Evolutionary conservation across 1,140 invertebrate genomes (phyloP), one percentile per base, ranked within the genome.

Genomic region (Drosophila suzukii): DNA sequence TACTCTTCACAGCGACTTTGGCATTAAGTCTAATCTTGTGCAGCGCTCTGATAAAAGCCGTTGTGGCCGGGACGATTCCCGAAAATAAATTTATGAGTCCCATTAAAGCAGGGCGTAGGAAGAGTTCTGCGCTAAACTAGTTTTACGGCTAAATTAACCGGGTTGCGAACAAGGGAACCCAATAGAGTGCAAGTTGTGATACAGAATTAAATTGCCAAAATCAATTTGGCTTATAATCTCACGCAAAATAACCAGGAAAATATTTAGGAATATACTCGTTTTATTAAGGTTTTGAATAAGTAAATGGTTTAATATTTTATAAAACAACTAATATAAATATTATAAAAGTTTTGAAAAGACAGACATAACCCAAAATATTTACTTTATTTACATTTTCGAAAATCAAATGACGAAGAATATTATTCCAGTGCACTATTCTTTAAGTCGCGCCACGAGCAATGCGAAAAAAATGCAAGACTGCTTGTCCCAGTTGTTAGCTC

Each of bases 1-100:
- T 12, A 41, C 55, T 68, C 43, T 76, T 38, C 30, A 4, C 1
- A 55, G 34, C 32, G 47, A 38, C 20, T 56, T 59, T 44, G 54
- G 13, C 47, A 32, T 36, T 8, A 12, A 27, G n/a, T 3, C 32
- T 36, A 10, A 20, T 44, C 53, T 50, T 50, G 24, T 41, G 54
- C 59, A 75, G 73, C 39, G 49, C 34, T 46, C 41, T 20, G 10
- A 12, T 39, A 15, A 50, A 10, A 17, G 38, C 36, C 70, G 47
- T 70, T 34, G 34, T 61, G 41, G 47, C 32, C 27, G 8, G 15
- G 44, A 41, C 53, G 41, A 11, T 67, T 56, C 46, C 44, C 70
- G 61, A 88, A 88, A 78, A 38, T 49, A 47, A 79, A 88, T 88
- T 83, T 83, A 86, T 88, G 55, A 79, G 61, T 68, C 79, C 70